Evolutionary conservation across 2,113 vertebrate species (phyloP).

Genomic region (Oreocharis arfaki): DNA sequence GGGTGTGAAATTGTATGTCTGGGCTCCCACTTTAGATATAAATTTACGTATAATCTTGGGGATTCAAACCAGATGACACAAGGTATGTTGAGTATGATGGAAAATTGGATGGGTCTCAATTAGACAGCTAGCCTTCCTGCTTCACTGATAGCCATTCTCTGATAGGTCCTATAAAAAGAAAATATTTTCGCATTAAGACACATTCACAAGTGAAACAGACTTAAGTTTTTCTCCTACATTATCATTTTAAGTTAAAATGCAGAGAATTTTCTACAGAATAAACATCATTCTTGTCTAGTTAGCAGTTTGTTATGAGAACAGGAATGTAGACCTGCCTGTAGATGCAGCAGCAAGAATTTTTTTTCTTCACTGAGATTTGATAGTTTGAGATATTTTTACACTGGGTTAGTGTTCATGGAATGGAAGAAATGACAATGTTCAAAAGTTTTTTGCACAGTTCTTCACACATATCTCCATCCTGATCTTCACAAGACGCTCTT

Average conservation of each 20-base stretch:
- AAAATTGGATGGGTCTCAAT: neutral
- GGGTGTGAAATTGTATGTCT: accelerated
- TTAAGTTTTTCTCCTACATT: neutral
- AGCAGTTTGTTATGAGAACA: neutral
- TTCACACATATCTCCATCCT: neutral
- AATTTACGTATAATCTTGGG: neutral
- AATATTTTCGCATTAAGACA: neutral
- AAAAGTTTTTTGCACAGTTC: neutral
- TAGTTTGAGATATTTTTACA: neutral
- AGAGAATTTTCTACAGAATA: neutral
- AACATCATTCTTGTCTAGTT: neutral
- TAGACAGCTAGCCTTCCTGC: neutral
- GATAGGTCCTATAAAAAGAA: neutral
- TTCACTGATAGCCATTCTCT: neutral
- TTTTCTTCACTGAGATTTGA: neutral
- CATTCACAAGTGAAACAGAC: neutral
- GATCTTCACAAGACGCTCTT: neutral
- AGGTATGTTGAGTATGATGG: neutral
- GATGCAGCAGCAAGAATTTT: neutral
- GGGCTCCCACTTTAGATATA: neutral
- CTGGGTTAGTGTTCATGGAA: neutral
- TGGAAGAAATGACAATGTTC: neutral
- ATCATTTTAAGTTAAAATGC: neutral
- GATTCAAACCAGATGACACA: neutral
- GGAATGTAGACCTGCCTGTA: neutral